Evolutionary conservation across 1,140 invertebrate genomes (phyloP), one percentile per base, ranked within the genome.

Genomic region (Diabrotica undecimpunctata): DNA sequence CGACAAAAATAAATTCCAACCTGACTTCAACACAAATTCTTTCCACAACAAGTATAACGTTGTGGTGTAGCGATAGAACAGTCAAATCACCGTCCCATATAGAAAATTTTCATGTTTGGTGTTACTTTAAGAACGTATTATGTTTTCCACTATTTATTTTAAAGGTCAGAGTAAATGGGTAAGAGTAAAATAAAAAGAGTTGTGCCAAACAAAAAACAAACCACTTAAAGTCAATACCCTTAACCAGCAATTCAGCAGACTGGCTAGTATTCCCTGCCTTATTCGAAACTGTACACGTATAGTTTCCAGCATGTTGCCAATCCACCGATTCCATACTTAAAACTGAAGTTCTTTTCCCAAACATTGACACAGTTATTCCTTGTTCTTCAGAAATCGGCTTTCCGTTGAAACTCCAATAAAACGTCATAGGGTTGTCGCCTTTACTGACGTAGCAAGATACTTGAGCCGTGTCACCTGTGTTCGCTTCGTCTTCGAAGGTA

Each of bases 281-380:
- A 79, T 92, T 92, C 60, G 84, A 0, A 50, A 84, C 90, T 39
- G 84, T 78, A 77, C 91, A 93, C 11, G 89, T 88, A 76, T 92
- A 92, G 73, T 90, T 88, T 10, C 90, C 91, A 11, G 81, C 92
- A 93, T 53, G 91, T 89, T 85, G 83, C 60, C 89, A 87, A 67
- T 84, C 86, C 62, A 89, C 86, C 7, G 87, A 85, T 62, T 90
- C 86, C 66, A 95, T 94, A 37, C 86, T 87, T 66, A 96, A 79
- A 72, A 92, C 81, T 63, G 85, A 88, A 64, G 87, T 87, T 72
- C 86, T 85, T 68, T 86, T 84, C 52, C 89, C 83, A 39, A 77
- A 78, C 61, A 79, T 77, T 13, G 75, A 73, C 7, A 83, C 75
- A 6, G 76, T 77, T 38, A 81, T 69, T 58, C 79, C 78, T 11